Base-by-base conservation (phyloP, 2,888 invertebrate genomes). In the Chrysodeixis includens region DNA sequence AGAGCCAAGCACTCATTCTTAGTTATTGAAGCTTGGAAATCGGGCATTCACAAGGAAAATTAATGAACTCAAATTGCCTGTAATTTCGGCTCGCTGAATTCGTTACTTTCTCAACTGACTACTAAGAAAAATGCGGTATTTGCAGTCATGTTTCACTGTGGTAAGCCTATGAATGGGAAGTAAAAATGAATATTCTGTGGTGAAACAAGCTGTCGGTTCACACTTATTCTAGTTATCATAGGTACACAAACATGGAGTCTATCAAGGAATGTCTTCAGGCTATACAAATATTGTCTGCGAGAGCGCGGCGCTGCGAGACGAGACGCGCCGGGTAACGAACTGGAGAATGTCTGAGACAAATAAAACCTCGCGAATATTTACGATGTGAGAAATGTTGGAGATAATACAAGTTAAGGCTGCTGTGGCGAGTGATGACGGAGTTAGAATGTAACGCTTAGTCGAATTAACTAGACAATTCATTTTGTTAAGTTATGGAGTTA, bases 301-400 rank as follows among this genome's bases (percentile, higher is more conserved):
- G 18, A 44, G 44, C 44, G 10, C 6, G 20, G 10, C 18, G 46
- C 18, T 9, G 1, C 7, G 46, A 49, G 18, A 49, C 46, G 10
- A 46, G 46, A 18, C 16, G 16, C 9, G 46, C 18, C 20, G 46
- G 46, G 46, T 49, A 49, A 49, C 46, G 46, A 49, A 49, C 46
- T 49, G 46, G 14, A 35, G 35, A 49, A 49, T 49, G 20, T 8
- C 18, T 18, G 10, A 49, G 10, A 9, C 18, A 49, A 49, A 10
- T 20, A 20, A 18, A 46, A 10, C 20, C 18, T 49, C 16, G 9
- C 10, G 18, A 20, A 10, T 20, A 49, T 49, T 18, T 49, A 9
- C 18, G 46, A 49, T 3, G 0, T 6, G 20, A 20, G 20, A 10
- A 49, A 20, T 49, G 20, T 6, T n/a, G 5, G 6, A 40, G n/a